A percentile compares a stretch with the other conserved stretches of the same genome.
Conservation (phyloP, 37 sponge, comb jelly and placozoan species). For the Halisarca cf. caerulea region DNA sequence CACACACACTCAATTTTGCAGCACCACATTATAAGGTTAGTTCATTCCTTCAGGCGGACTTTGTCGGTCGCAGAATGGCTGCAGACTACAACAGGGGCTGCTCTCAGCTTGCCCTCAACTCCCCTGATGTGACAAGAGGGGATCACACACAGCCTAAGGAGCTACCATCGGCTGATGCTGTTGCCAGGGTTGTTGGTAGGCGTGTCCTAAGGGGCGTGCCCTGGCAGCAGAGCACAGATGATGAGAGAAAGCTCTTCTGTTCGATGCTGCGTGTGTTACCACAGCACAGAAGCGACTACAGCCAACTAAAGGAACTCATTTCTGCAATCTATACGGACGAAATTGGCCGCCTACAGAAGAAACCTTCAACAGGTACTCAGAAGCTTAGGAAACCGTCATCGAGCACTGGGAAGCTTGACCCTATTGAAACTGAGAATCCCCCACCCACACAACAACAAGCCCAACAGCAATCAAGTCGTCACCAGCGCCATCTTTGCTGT, state of each 20-base stretch:
- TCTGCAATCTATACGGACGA: background rate
- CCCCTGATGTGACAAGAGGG: background rate
- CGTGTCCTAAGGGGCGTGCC: background rate
- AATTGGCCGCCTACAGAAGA: background rate
- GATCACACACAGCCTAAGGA: background rate
- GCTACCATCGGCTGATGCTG: background rate
- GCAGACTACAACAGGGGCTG: background rate
- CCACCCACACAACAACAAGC: too few relatives aligned
- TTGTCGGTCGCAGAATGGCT: conserved; percentile 14
- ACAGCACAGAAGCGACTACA: background rate
- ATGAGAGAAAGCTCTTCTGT: conserved; percentile 1
- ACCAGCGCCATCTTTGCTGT: too few relatives aligned
- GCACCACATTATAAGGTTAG: too few relatives aligned
- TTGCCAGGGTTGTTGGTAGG: conserved; percentile 6
- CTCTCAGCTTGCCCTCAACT: background rate
- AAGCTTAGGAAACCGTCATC: too few relatives aligned
- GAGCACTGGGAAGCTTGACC: too few relatives aligned
- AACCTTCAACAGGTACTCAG: background rate
- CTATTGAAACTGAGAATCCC: too few relatives aligned
- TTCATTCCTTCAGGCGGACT: background rate
- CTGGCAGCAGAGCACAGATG: conserved; percentile 21
- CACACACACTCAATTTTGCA: too few relatives aligned
- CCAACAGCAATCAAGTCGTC: too few relatives aligned
- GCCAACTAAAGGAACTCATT: conserved; percentile 13
- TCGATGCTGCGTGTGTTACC: conserved; percentile 21